phyloP scores from a whole-genome alignment of 2,888 invertebrate genomes.

The Lasioglossum calceatum region DNA sequence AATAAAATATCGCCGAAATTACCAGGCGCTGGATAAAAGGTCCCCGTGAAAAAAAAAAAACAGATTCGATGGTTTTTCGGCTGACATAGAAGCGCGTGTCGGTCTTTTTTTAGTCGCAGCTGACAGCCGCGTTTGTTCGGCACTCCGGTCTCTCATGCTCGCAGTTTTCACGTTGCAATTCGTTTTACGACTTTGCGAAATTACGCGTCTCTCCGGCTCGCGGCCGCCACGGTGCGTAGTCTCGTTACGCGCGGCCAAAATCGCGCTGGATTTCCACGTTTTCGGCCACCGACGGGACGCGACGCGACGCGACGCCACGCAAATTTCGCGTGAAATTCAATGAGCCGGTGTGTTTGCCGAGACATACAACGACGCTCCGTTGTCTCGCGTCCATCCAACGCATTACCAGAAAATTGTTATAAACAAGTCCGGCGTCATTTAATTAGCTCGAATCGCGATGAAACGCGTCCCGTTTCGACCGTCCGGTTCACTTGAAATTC shows the following conservation, averaged over 20 bases:
- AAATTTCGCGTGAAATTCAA: conserved; percentile 54
- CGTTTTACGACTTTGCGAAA: conserved; percentile 42
- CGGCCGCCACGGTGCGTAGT: background rate
- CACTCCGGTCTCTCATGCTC: background rate
- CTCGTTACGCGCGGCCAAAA: conserved; percentile 38
- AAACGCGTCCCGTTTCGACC: background rate
- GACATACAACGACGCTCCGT: background rate
- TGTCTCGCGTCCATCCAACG: background rate
- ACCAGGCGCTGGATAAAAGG: background rate
- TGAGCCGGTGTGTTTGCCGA: conserved; percentile 20
- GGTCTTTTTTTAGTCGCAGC: background rate
- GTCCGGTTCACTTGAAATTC: background rate
- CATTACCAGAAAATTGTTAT: background rate
- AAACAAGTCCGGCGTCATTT: background rate
- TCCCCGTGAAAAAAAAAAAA: background rate
- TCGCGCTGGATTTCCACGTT: conserved; percentile 43
- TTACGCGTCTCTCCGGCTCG: conserved; percentile 26
- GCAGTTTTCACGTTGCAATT: conserved; percentile 28
- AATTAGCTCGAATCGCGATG: background rate
- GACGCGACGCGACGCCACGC: background rate
- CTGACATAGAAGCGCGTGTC: background rate
- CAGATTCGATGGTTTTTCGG: background rate
- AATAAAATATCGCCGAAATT: background rate
- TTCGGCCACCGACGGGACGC: conserved; percentile 17
- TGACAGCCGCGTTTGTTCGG: background rate